Evolutionary conservation across 2,888 invertebrate species (phyloP).

Genomic region (Caenorhabditis afra): DNA sequence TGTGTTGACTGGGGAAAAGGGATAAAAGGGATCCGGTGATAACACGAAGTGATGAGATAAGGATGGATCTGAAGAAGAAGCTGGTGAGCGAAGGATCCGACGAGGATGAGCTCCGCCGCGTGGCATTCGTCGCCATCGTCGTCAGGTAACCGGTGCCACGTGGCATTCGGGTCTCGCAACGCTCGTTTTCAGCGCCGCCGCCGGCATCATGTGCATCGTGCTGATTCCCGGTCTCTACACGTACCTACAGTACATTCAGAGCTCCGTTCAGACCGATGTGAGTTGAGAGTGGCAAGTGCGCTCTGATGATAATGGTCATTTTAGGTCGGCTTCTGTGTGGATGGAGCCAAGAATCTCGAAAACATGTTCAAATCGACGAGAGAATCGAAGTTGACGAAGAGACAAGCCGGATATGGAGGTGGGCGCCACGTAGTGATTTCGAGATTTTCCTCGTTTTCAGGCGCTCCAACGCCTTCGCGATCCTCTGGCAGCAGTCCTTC

Average conservation of each 20-base stretch:
- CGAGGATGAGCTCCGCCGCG: constrained; percentile 59
- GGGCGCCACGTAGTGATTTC: background rate
- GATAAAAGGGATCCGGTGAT: constrained; percentile 27
- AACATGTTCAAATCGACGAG: constrained; percentile 40
- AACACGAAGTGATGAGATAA: constrained; percentile 3
- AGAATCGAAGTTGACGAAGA: constrained; percentile 24
- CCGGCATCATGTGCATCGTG: constrained; percentile 66
- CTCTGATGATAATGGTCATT: background rate
- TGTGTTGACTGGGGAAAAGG: background rate
- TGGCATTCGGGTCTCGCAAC: constrained; percentile 19
- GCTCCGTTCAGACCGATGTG: constrained; percentile 66
- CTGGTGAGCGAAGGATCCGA: constrained; percentile 12
- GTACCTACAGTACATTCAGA: constrained; percentile 68
- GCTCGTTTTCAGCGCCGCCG: constrained; percentile 60
- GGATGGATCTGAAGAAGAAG: constrained; percentile 35
- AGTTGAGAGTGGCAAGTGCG: background rate
- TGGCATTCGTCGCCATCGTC: constrained; percentile 55
- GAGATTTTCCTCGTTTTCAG: background rate
- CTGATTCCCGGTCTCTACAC: constrained; percentile 67
- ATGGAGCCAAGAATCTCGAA: constrained; percentile 54
- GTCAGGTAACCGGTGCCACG: constrained; percentile 56
- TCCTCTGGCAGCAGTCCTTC: constrained; percentile 34
- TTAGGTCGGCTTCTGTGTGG: constrained; percentile 59
- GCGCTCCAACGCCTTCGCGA: constrained; percentile 1
- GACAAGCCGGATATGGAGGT: constrained; percentile 64